Conservation (phyloP, 2,888 invertebrate species). For the Acleris emargana region DNA sequence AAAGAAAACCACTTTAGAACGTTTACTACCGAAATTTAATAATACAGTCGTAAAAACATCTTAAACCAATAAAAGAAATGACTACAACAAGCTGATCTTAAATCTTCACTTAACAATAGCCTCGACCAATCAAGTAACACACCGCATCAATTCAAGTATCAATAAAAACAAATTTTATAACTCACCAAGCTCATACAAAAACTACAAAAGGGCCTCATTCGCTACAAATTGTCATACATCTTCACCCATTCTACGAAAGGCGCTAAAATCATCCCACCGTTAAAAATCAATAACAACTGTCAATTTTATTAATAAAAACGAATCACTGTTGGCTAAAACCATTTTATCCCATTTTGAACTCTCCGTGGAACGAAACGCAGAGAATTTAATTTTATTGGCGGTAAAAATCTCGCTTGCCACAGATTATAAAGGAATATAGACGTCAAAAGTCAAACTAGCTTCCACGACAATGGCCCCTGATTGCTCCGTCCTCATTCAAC, state of each 20-base stretch:
- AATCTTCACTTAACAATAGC: constrained; percentile 24
- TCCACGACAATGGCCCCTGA: constrained; percentile 70
- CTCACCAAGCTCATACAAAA: constrained; percentile 27
- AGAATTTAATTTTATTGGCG: constrained; percentile 40
- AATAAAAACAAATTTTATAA: constrained; percentile 37
- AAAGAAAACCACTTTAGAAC: neutral
- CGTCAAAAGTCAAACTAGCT: constrained; percentile 70
- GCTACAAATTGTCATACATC: constrained; percentile 70
- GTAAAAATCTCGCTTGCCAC: constrained; percentile 50
- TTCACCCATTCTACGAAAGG: constrained; percentile 61
- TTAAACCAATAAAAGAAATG: constrained; percentile 28
- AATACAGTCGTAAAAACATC: constrained; percentile 2
- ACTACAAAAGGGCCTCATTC: constrained; percentile 58
- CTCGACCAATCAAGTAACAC: constrained; percentile 9
- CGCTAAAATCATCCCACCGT: constrained; percentile 64
- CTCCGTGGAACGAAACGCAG: constrained; percentile 29
- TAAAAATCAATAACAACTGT: constrained; percentile 51
- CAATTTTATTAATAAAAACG: constrained; percentile 43
- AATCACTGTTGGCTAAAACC: constrained; percentile 21
- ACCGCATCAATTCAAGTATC: constrained; percentile 29
- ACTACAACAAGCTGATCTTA: constrained; percentile 29
- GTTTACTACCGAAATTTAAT: neutral
- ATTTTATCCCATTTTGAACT: constrained; percentile 40
- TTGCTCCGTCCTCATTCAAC: constrained; percentile 72
- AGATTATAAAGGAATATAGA: constrained; percentile 60